Conservation (phyloP, 2,888 invertebrate genomes). For the Drosophila barbarae region DNA sequence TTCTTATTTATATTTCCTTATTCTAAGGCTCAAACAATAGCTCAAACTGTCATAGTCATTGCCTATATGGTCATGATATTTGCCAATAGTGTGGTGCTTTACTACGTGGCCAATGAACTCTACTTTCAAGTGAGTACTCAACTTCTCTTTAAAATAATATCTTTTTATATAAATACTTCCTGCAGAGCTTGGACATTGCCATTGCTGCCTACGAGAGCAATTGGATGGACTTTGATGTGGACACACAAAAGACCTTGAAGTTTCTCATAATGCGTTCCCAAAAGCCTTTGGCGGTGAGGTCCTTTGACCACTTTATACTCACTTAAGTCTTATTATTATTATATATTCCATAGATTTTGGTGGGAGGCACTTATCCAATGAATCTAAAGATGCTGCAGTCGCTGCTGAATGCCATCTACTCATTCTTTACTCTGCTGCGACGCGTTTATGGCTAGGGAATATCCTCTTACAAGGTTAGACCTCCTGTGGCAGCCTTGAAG, state of each 20-base stretch:
- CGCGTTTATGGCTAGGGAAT: constrained; percentile 69
- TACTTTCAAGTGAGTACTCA: constrained; percentile 57
- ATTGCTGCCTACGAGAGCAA: constrained; percentile 70
- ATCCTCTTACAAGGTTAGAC: constrained; percentile 19
- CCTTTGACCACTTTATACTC: constrained; percentile 9
- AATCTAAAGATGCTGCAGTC: constrained; percentile 73
- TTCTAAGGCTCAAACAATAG: constrained; percentile 63
- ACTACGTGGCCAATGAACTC: constrained; percentile 74
- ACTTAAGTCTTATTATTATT: constrained; percentile 15
- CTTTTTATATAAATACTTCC: not conserved
- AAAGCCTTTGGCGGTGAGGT: constrained; percentile 65
- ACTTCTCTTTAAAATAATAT: too few relatives aligned
- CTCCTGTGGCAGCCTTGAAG: constrained; percentile 10
- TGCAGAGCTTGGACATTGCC: constrained; percentile 64
- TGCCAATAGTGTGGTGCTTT: constrained; percentile 67
- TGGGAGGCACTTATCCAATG: constrained; percentile 74
- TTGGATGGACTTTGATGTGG: constrained; percentile 70
- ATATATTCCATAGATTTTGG: constrained; percentile 59
- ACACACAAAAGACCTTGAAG: constrained; percentile 62
- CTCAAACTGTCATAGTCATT: constrained; percentile 61
- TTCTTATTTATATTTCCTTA: too few relatives aligned
- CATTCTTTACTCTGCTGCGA: constrained; percentile 70
- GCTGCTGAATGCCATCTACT: constrained; percentile 71
- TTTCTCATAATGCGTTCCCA: constrained; percentile 73
- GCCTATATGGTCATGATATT: constrained; percentile 73